phyloP scores from a whole-genome alignment of 2,888 invertebrate species.

The Cryptus armator region DNA sequence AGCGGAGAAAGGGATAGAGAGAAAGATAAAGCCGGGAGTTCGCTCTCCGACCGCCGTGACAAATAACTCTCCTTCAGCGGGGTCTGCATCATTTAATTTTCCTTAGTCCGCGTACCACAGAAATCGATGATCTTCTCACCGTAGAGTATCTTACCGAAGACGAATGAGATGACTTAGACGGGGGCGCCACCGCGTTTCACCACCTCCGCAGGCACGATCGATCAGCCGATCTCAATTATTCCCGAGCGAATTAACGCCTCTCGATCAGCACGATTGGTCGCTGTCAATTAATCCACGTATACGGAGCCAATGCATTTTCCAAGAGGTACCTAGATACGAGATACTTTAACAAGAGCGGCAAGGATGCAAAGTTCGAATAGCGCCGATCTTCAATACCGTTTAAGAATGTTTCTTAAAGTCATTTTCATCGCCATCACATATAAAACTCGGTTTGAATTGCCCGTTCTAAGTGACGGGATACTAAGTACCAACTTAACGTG shows the following conservation, averaged over 20 bases:
- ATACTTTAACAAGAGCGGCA: constrained; percentile 28
- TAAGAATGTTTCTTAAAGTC: no score
- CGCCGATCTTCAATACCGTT: no score
- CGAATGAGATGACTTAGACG: constrained; percentile 83
- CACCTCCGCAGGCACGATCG: constrained; percentile 79
- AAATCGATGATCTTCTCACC: constrained; percentile 84
- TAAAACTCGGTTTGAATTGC: background rate
- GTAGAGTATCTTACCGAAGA: constrained; percentile 83
- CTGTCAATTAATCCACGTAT: constrained; percentile 61
- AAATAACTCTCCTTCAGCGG: constrained; percentile 84
- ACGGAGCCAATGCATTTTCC: constrained; percentile 51
- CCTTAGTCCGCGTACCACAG: constrained; percentile 80
- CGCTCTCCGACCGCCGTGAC: constrained; percentile 79
- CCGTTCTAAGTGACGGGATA: background rate
- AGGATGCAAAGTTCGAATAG: background rate
- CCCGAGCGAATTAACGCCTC: constrained; percentile 80
- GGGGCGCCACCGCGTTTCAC: constrained; percentile 75
- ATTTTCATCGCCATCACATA: no score
- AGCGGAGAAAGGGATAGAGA: constrained; percentile 50
- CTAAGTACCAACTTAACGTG: background rate
- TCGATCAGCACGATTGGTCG: constrained; percentile 71
- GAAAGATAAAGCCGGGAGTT: constrained; percentile 66
- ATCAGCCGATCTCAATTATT: constrained; percentile 83
- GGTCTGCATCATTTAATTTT: constrained; percentile 85
- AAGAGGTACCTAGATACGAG: constrained; percentile 6